These are phyloP conservation scores for Macrotis lagotis DNA, from an alignment of 2,113 vertebrate species.

Conservation along the genomic window DNA sequence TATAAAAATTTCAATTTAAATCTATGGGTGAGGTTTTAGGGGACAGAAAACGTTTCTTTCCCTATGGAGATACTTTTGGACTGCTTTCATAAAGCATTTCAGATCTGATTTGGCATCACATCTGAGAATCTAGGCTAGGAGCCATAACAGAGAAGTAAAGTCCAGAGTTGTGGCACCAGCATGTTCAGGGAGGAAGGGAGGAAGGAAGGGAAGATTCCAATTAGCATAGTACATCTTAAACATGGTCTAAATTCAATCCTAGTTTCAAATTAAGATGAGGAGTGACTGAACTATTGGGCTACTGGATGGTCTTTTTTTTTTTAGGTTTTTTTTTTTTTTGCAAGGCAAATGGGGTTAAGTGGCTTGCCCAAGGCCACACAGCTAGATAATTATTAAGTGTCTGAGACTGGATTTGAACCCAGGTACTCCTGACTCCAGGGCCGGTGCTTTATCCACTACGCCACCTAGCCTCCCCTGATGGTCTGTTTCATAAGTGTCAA, in stretches of 20 bases:
- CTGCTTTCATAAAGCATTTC: not conserved
- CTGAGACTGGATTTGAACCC: too few species aligned
- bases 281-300: not conserved
- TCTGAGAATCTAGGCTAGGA: not conserved
- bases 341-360: too few species aligned
- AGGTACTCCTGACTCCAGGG: too few species aligned
- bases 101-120: not conserved
- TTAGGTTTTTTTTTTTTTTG: too few species aligned
- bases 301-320: slow-evolving; percentile 10
- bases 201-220: not conserved
- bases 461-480: too few species aligned
- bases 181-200: not conserved
- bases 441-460: too few species aligned
- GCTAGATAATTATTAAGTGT: too few species aligned
- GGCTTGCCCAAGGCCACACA: too few species aligned
- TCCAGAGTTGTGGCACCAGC: not conserved
- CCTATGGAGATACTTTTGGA: not conserved
- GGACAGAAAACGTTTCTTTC: not conserved
- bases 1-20: not conserved
- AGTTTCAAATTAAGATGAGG: not conserved
- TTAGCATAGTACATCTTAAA: not conserved
- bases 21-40: not conserved
- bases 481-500: slow-evolving; percentile 55
- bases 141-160: not conserved
- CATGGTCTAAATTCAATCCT: not conserved